A percentile compares a stretch with the other conserved stretches of the same genome.
Conservation (phyloP, 2,888 invertebrate genomes). For the Plagiodera versicolora region DNA sequence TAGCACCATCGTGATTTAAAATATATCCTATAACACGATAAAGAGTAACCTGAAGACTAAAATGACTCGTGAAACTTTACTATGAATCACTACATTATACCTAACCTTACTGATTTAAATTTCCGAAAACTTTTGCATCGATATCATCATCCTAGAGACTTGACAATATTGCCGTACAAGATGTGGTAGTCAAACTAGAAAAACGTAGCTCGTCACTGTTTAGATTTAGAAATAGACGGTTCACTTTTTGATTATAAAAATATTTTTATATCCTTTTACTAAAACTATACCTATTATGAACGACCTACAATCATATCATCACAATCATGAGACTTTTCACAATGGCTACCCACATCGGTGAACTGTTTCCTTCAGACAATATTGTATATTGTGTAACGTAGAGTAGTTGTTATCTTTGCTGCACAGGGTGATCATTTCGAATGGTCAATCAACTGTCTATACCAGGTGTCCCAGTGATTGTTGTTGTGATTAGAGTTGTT, state of each 20-base stretch:
- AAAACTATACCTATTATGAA: not conserved
- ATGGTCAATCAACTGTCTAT: not conserved
- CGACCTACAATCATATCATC: not conserved
- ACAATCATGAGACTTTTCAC: not conserved
- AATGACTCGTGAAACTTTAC: no score
- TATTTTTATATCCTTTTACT: conserved; percentile 1
- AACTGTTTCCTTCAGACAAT: conserved; percentile 13
- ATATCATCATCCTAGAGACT: not conserved
- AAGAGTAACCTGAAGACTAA: no score
- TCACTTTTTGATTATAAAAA: not conserved
- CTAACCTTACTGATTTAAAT: no score
- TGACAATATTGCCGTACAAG: not conserved
- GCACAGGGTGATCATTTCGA: conserved; percentile 2
- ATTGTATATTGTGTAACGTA: conserved; percentile 23
- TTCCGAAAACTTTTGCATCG: no score
- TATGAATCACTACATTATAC: no score
- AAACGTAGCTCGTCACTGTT: not conserved
- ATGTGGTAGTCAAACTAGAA: not conserved
- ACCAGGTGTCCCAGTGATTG: no score
- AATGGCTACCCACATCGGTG: not conserved
- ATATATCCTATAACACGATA: no score
- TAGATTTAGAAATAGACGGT: not conserved
- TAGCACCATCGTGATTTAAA: no score
- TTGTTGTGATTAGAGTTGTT: no score
- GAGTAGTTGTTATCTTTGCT: conserved; percentile 17